Evolutionary conservation across 2,797 vertebrate species (phyloP), one percentile per base, ranked within the genome.

Genomic region (Trachops cirrhosus): DNA sequence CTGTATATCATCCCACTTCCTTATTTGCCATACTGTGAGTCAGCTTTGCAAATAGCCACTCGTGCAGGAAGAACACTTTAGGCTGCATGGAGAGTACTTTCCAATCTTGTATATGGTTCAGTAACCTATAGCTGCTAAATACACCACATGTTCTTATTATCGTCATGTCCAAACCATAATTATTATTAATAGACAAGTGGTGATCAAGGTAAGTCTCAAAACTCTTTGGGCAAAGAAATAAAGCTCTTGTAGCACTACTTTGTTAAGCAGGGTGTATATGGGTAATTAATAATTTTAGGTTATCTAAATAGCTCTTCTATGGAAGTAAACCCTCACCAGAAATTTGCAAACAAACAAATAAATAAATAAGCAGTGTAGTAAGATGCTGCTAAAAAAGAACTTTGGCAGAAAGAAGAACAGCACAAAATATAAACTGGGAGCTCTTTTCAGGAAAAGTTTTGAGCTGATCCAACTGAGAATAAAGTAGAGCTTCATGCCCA

Each of bases 1-100:
- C 29, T 22, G 44, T 78, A 54, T 32, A 83, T 94, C 85, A 88
- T 71, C 54, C 37, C n/a, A 32, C 89, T 92, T 95, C 87, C 78
- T 89, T 77, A 32, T 79, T 93, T 75, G 91, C 88, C 48, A 64
- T 9, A 15, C 8, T 73, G 62, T 92, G 92, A 92, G 92, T 97
- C 95, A 91, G 62, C 41, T 85, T 97, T 93, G 92, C 67, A 96
- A 89, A 94, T 68, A 93, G 88, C 75, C 12, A 68, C 67, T 93
- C 71, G 14, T 48, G 50, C 64, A 39, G 50, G 18, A 86, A 77
- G 57, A 85, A 50, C 68, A 54, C 85, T 78, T 79, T 29, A 86
- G 46, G 24, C 52, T 94, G 75, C 86, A 57, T 22, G 57, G 24
- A 34, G 4, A 75, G 41, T 48, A 32, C 21, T 71, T 85, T 59